Evolutionary conservation across 1,140 invertebrate genomes (phyloP).

Genomic region (Leptinotarsa undecemlineata): DNA sequence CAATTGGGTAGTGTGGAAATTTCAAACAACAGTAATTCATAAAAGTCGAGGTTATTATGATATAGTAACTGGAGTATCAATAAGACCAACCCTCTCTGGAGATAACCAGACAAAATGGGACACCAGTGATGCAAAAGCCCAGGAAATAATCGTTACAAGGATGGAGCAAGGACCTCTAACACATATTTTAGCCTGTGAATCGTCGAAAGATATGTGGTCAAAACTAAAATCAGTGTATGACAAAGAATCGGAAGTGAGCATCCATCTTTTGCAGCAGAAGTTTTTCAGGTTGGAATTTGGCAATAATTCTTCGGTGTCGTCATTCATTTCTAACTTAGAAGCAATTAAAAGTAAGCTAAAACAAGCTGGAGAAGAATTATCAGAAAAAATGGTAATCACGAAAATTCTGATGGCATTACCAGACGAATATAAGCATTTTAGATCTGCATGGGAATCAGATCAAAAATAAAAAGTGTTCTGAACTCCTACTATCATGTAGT

Average conservation of each 20-base stretch:
- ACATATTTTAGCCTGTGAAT: constrained; percentile 47
- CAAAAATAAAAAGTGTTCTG: too few species aligned
- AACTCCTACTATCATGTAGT: too few species aligned
- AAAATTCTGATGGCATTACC: constrained; percentile 51
- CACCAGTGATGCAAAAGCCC: constrained; percentile 38
- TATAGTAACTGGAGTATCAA: constrained; percentile 14
- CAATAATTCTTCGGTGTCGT: constrained; percentile 34
- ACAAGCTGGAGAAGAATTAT: constrained; percentile 42
- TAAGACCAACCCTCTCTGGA: constrained; percentile 16
- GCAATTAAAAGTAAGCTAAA: constrained; percentile 46
- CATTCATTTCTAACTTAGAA: constrained; percentile 48
- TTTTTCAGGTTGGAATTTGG: constrained; percentile 41
- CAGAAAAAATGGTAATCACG: constrained; percentile 47
- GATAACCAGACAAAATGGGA: constrained; percentile 28
- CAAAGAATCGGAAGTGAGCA: constrained; percentile 45
- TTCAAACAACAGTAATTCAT: constrained; percentile 31
- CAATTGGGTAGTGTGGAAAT: constrained; percentile 35
- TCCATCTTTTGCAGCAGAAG: too few species aligned
- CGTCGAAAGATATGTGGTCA: constrained; percentile 48
- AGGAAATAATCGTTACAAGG: constrained; percentile 40
- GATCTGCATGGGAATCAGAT: constrained; percentile 54
- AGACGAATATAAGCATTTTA: constrained; percentile 46
- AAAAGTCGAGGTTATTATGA: constrained; percentile 26
- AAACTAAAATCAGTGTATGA: constrained; percentile 49
- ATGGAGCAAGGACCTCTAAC: constrained; percentile 39